Evolutionary conservation across 2,113 vertebrate genomes (phyloP), one percentile per base, ranked within the genome.

Genomic region (Corythoichthys haematopterus): DNA sequence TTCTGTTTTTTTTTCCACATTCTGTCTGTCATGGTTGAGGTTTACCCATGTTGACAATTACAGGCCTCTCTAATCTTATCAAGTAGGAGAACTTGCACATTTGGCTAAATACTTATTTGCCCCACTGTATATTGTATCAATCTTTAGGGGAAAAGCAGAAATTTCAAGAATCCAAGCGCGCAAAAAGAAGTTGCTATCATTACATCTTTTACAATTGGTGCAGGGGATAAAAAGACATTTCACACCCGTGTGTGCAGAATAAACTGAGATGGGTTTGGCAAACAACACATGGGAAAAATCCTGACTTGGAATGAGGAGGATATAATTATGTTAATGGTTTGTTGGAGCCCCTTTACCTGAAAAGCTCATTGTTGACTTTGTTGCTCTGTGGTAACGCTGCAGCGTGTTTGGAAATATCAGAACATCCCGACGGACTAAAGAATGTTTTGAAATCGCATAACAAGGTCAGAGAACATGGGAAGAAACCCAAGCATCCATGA

Each of bases 391-490:
- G 64, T 52, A 62, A 55, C 58, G 40, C 37, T 37, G 63, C 28
- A 65, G 47, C 45, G 14, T 15, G 68, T 14, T 74, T 79, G 67
- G 47, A 70, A 70, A 70, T 70, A 78, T 66, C 3, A 8, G 12
- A 43, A 8, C 52, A 63, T 65, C 72, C 68, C 69, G 33, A 15
- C 36, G 62, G 71, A 71, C 56, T 51, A 48, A 71, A 64, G 71
- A 82, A 20, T 73, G 67, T 64, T 78, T 73, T 70, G 48, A 71
- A 73, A 64, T 80, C 40, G 28, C 66, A 12, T 37, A 35, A 64
- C 57, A 68, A 77, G 63, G 81, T 82, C 72, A 82, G 47, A 80
- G 61, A 33, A 57, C 58, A 74, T 79, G 64, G 65, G 70, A 81
- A 69, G 68, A 40, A 57, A 36, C 62, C 47, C 6, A 65, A 71